Conservation (phyloP, 1,140 invertebrate species). For the Cydia strobilella region DNA sequence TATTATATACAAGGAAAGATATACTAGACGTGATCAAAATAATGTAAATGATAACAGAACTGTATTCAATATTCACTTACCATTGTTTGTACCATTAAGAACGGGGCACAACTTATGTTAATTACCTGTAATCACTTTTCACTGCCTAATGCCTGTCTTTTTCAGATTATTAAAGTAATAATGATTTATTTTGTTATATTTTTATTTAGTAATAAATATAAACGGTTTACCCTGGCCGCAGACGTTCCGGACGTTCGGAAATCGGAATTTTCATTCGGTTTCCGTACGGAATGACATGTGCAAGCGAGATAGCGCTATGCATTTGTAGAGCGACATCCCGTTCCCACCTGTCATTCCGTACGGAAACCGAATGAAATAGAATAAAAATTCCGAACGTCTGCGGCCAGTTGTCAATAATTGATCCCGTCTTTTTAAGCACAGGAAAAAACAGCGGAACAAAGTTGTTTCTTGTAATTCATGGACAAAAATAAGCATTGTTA, state of each 20-base stretch:
- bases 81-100: constrained; percentile 32
- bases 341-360: no score
- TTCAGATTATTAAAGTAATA: background rate
- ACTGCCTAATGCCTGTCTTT: background rate
- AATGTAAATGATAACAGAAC: background rate
- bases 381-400: no score
- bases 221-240: no score
- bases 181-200: background rate
- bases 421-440: background rate
- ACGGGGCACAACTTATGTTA: background rate
- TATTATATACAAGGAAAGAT: background rate
- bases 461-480: background rate
- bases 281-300: no score
- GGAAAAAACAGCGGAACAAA: background rate
- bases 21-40: no score
- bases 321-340: no score
- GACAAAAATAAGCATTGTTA: background rate
- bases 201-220: background rate
- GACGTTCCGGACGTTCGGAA: no score
- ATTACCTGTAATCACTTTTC: background rate
- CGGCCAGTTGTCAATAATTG: constrained; percentile 24
- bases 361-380: no score
- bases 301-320: no score
- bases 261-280: no score
- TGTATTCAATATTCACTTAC: background rate